Evolutionary conservation across 37 sponge, comb jelly and placozoan genomes (phyloP), one percentile per base, ranked within the genome.

Genomic region (Haliclona indistincta): DNA sequence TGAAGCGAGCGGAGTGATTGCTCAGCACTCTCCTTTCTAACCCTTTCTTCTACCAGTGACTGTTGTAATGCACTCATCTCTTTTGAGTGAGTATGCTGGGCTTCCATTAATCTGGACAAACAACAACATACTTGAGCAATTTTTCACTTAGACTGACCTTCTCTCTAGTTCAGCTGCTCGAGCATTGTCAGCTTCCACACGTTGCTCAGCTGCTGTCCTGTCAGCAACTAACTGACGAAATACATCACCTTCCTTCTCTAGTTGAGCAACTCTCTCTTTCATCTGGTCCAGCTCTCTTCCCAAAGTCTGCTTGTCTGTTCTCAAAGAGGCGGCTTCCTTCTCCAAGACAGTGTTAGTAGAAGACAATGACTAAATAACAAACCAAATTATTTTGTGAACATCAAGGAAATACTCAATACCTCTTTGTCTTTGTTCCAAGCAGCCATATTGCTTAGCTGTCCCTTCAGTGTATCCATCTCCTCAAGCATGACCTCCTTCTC

Each of bases 401-500:
- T 58, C 22, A 58, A 8, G 11, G 7, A 7, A n/a, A 58, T 58
- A n/a, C 25, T 58, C n/a, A 7, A 52, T 40, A 77, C 26, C 73
- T 85, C 85, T 20, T 73, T 26, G 10, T 77, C 60, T 58, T 58
- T 11, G 28, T 6, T 58, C 60, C 60, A 58, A n/a, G 4, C 39
- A 22, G 10, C 29, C 38, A 32, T 13, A 7, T 10, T 10, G 7
- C 7, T 7, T 5, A 13, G 4, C 40, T 38, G 22, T 34, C 4
- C 22, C 67, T 65, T 28, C 15, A 35, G 17, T 8, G 42, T 17
- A 6, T 65, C n/a, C 17, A 35, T 43, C 49, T 5, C 39, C 5
- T 23, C 7, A n/a, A 23, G 25, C 19, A 6, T 29, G 29, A 45
- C 56, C 38, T 85, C 67, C 55, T 85, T 85, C 41, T 78, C 85